phyloP scores from a whole-genome alignment of 2,113 vertebrate species.

The Tonatia bakeri region DNA sequence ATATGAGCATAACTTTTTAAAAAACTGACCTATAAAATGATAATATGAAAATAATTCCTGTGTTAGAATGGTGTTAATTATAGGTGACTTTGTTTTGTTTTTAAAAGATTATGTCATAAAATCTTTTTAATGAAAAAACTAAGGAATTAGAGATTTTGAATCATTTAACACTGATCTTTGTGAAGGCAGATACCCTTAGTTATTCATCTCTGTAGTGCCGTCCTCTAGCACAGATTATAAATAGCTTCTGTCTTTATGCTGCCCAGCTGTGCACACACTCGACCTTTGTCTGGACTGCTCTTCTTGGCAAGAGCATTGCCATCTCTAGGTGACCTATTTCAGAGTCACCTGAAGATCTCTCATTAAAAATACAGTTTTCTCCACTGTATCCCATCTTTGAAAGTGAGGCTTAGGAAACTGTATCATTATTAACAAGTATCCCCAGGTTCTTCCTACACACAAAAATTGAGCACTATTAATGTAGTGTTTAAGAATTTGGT shows the following conservation, averaged over 20 bases:
- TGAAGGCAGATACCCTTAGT: not conserved
- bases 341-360: not conserved
- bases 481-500: not conserved
- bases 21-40: slow-evolving; percentile 37
- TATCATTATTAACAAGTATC: not conserved
- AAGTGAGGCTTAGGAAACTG: not conserved
- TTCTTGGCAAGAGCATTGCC: not conserved
- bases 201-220: not conserved
- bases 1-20: slow-evolving; percentile 23
- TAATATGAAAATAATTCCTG: not conserved
- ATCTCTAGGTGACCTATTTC: not conserved
- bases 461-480: not conserved
- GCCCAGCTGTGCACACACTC: not conserved
- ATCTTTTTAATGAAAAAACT: not conserved
- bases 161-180: not conserved
- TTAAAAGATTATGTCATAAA: not conserved
- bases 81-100: not conserved
- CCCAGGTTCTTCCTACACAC: not conserved
- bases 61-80: slow-evolving; percentile 2
- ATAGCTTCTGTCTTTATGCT: not conserved
- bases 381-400: not conserved
- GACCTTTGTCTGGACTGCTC: not conserved
- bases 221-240: not conserved
- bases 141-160: not conserved
- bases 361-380: not conserved